Percentiles rank a stretch among this genome's conserved stretches.
phyloP scores from a whole-genome alignment of 2,113 vertebrate species.

The Rhabdomys dilectus region DNA sequence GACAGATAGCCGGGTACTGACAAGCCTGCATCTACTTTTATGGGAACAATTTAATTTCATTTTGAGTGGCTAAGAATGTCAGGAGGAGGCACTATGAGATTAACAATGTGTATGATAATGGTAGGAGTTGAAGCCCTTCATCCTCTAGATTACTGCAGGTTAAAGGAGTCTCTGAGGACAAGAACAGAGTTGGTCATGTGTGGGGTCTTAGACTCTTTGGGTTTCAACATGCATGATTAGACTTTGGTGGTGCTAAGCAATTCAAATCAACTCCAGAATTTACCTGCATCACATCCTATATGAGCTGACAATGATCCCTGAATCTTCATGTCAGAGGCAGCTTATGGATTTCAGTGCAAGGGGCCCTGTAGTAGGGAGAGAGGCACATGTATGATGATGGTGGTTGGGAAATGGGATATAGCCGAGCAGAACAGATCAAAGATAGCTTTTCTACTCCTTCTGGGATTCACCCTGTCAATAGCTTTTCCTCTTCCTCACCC shows the following conservation, averaged over 20 bases:
- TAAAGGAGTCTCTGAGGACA: not conserved
- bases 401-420: not conserved
- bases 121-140: too few relatives aligned
- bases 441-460: not conserved
- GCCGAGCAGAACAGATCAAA: not conserved
- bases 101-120: rapidly evolving
- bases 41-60: not conserved
- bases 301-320: too few relatives aligned
- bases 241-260: not conserved
- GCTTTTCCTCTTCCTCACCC: not conserved
- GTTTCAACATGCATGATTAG: not conserved
- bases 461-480: not conserved
- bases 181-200: not conserved
- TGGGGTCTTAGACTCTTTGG: not conserved
- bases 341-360: too few relatives aligned
- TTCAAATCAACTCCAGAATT: not conserved
- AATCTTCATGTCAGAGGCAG: not conserved
- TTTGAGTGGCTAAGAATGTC: not conserved
- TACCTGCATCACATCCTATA: too few relatives aligned
- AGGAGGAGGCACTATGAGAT: not conserved
- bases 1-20: not conserved
- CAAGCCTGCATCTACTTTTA: not conserved
- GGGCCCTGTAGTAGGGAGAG: too few relatives aligned
- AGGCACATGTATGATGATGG: too few relatives aligned
- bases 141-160: not conserved